These are phyloP conservation scores for Morone chrysops DNA, from an alignment of 2,113 vertebrate genomes.

Conservation along the genomic window DNA sequence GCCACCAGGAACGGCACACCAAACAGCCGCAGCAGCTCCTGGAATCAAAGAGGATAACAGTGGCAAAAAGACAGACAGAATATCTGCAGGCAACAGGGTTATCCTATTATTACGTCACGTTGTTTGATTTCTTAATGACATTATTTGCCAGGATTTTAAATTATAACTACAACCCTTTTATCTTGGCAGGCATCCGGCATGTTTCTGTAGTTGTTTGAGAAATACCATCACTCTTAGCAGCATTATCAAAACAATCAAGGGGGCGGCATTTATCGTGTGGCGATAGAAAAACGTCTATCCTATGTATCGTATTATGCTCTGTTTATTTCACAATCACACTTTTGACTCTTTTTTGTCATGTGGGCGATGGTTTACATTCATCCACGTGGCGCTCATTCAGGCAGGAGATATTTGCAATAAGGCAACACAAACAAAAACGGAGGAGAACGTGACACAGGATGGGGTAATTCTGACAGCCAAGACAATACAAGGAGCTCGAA, in stretches of 20 bases:
- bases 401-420: no score
- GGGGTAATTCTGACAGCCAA: no score
- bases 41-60: not conserved
- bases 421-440: no score
- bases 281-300: no score
- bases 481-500: no score
- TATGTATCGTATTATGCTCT: no score
- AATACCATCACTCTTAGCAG: constrained; percentile 32
- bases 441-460: no score
- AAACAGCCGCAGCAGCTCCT: constrained; percentile 95
- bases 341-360: no score
- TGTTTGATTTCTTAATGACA: not conserved
- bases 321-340: no score
- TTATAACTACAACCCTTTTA: not conserved
- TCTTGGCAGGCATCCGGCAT: not conserved
- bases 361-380: no score
- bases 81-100: not conserved
- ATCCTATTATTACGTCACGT: not conserved
- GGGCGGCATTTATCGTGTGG: no score
- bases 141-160: not conserved
- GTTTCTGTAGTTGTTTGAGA: not conserved
- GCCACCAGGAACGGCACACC: constrained; percentile 94
- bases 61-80: not conserved
- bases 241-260: constrained; percentile 10
- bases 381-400: no score